Percentiles rank a stretch among this genome's conserved stretches.
phyloP scores from a whole-genome alignment of 2,888 invertebrate genomes.

The Epistrophella euchroma region DNA sequence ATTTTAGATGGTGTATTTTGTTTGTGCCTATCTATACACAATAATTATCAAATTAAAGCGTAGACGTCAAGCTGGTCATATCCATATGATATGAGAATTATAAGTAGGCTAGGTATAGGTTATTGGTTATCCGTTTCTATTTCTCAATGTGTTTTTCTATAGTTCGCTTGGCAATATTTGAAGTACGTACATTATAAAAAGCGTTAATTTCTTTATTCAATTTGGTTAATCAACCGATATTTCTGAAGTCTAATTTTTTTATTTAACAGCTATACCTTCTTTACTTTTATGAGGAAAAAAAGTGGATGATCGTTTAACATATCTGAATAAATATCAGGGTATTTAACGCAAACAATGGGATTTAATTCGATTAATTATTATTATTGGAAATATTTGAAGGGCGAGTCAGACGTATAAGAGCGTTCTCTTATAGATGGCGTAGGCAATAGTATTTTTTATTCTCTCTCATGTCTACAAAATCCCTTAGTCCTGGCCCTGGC shows the following conservation, averaged over 20 bases:
- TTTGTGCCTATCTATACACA: not conserved
- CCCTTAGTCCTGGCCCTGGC: slow-evolving; percentile 28
- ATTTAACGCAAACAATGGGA: slow-evolving; percentile 76
- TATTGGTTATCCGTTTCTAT: not conserved
- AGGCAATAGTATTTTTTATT: slow-evolving; percentile 15
- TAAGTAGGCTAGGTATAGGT: not conserved
- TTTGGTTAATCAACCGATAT: slow-evolving; percentile 61
- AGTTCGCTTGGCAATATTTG: slow-evolving; percentile 12
- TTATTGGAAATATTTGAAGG: slow-evolving; percentile 77
- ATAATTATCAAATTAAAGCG: too few relatives aligned
- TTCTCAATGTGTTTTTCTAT: not conserved
- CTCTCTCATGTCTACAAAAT: slow-evolving; percentile 25
- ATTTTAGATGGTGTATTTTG: too few relatives aligned
- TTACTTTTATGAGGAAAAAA: slow-evolving; percentile 58
- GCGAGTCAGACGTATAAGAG: slow-evolving; percentile 66
- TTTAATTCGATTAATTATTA: slow-evolving; percentile 78
- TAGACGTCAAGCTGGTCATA: too few relatives aligned
- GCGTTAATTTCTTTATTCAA: slow-evolving; percentile 39
- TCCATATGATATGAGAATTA: too few relatives aligned
- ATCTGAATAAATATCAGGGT: slow-evolving; percentile 73
- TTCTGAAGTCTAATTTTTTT: slow-evolving; percentile 35
- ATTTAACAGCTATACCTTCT: slow-evolving; percentile 25
- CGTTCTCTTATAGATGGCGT: slow-evolving; percentile 21
- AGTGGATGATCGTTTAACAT: slow-evolving; percentile 67
- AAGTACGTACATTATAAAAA: slow-evolving; percentile 34